phyloP scores from a whole-genome alignment of 2,888 invertebrate genomes.

The Caenorhabditis plicata region DNA sequence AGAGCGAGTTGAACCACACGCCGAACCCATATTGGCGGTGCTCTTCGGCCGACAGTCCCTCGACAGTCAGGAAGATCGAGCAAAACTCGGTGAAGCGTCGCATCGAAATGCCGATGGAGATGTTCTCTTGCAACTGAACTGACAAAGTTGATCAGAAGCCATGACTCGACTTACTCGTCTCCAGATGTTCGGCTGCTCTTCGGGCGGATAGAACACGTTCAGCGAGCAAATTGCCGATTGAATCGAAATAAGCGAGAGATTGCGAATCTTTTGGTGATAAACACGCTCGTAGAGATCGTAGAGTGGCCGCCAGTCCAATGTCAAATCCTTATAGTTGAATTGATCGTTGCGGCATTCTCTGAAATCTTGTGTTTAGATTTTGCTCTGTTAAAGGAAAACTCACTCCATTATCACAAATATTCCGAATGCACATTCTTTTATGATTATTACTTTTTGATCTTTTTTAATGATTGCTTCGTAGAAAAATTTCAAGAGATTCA shows the following conservation, averaged over 20 bases:
- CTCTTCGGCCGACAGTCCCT: slow-evolving; percentile 30
- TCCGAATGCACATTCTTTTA: not conserved
- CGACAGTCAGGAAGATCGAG: slow-evolving; percentile 9
- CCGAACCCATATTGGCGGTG: slow-evolving; percentile 18
- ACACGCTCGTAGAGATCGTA: slow-evolving; percentile 14
- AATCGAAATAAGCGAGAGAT: not conserved
- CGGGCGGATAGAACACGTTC: slow-evolving; percentile 9
- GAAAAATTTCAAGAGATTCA: slow-evolving; percentile 15
- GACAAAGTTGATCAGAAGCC: too few relatives aligned
- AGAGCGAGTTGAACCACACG: slow-evolving; percentile 32
- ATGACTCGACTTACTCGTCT: too few relatives aligned
- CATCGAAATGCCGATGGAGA: slow-evolving; percentile 2
- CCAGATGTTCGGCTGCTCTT: slow-evolving; percentile 15
- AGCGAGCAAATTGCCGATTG: not conserved
- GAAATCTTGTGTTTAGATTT: not conserved
- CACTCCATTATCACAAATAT: slow-evolving; percentile 1
- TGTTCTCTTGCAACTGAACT: slow-evolving; percentile 7
- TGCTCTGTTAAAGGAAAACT: not conserved
- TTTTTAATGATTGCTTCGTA: slow-evolving; percentile 13
- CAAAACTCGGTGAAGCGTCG: slow-evolving; percentile 4
- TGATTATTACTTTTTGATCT: slow-evolving; percentile 2
- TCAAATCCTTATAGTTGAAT: slow-evolving; percentile 17
- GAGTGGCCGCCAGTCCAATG: slow-evolving; percentile 37
- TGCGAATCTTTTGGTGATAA: slow-evolving; percentile 1
- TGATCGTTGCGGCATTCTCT: slow-evolving; percentile 3